These are phyloP conservation scores for Macrophya alboannulata DNA, from an alignment of 2,888 invertebrate genomes.

Conservation along the genomic window DNA sequence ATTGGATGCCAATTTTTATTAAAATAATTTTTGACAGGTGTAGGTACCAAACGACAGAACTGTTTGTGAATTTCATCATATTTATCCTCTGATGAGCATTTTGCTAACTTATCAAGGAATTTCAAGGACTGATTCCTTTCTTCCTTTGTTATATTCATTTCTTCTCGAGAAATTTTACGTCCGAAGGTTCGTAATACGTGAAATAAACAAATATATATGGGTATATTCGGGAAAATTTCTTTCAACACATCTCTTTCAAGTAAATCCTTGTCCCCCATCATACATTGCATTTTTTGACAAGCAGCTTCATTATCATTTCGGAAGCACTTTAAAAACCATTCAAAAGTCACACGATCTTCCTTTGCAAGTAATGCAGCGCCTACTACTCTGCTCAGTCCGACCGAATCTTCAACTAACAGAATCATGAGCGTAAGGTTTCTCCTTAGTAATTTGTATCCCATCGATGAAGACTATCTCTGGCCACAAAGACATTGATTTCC, in stretches of 20 bases:
- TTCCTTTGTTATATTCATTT: conserved; percentile 52
- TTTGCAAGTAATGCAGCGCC: conserved; percentile 34
- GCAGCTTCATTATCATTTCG: conserved; percentile 7
- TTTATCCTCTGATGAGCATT: conserved; percentile 52
- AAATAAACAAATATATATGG: conserved; percentile 57
- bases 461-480: conserved; percentile 54
- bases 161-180: conserved; percentile 51
- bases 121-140: conserved; percentile 50
- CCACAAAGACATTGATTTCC: conserved; percentile 18
- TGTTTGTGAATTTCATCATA: conserved; percentile 56
- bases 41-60: conserved; percentile 55
- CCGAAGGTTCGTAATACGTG: conserved; percentile 57
- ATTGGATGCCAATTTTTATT: conserved; percentile 63
- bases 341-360: conserved; percentile 22
- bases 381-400: conserved; percentile 45
- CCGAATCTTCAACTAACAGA: conserved; percentile 21
- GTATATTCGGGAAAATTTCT: conserved; percentile 43
- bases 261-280: conserved; percentile 57
- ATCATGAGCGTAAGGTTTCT: background rate
- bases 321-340: conserved; percentile 49
- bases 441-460: background rate
- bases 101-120: conserved; percentile 54
- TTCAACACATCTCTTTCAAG: conserved; percentile 53
- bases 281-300: conserved; percentile 11
- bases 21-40: conserved; percentile 59